These are phyloP conservation scores for Anseranas semipalmata DNA, from an alignment of 2,113 vertebrate species.

Conservation along the genomic window DNA sequence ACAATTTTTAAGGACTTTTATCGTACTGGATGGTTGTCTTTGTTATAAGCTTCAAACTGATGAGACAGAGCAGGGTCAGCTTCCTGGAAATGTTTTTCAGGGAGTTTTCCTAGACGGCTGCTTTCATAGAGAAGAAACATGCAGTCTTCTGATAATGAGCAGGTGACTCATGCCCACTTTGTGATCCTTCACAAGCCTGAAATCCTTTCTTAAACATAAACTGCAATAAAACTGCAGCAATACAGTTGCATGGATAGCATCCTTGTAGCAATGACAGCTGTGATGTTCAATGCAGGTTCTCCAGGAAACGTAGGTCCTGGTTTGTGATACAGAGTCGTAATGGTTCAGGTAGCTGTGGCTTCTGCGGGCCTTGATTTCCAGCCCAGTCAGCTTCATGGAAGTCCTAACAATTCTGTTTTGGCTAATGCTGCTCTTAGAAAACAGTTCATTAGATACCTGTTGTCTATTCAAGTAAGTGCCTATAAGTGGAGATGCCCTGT, in stretches of 20 bases:
- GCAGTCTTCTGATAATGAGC: not conserved
- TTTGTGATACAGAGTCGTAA: rapidly evolving
- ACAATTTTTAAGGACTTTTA: not conserved
- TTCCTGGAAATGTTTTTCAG: not conserved
- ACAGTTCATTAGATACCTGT: not conserved
- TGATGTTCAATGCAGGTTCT: not conserved
- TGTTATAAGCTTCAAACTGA: not conserved
- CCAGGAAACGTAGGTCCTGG: too few species aligned
- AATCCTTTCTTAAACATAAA: not conserved
- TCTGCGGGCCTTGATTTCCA: not conserved
- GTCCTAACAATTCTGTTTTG: not conserved
- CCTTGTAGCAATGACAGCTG: rapidly evolving
- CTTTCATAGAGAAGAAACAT: not conserved
- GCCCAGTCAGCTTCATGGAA: not conserved
- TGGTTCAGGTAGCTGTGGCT: not conserved
- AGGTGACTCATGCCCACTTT: not conserved
- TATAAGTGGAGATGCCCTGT: not conserved
- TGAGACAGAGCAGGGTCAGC: not conserved
- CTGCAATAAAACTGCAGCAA: not conserved
- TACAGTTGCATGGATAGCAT: not conserved
- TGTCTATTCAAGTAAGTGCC: not conserved
- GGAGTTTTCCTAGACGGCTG: not conserved
- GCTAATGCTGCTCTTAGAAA: not conserved
- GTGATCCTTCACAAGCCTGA: not conserved
- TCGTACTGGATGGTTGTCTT: not conserved